phyloP scores from a whole-genome alignment of 2,797 vertebrate species.

The Protosalanx chinensis region DNA sequence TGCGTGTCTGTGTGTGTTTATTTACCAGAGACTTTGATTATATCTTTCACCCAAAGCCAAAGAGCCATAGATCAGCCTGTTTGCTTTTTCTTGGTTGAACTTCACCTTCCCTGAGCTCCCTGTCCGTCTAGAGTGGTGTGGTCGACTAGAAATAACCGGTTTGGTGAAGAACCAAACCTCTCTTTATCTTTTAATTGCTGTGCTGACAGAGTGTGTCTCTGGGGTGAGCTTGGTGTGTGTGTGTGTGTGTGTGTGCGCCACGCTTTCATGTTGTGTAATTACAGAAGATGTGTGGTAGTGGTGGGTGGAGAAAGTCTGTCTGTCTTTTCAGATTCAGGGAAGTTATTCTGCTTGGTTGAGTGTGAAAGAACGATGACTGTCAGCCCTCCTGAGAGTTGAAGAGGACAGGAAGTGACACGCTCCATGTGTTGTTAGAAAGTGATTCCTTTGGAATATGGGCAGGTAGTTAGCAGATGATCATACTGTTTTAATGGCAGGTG shows the following conservation, averaged over 20 bases:
- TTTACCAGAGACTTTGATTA: neutral
- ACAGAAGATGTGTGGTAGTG: neutral
- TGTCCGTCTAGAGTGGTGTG: neutral
- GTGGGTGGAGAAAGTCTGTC: neutral
- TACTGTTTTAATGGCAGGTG: neutral
- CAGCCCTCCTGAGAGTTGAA: neutral
- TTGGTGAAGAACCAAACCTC: neutral
- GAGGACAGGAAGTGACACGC: neutral
- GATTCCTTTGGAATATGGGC: neutral
- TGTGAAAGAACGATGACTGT: neutral
- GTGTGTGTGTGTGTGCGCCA: neutral
- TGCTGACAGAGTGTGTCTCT: conserved; percentile 3
- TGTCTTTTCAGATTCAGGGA: neutral
- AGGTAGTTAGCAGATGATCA: neutral
- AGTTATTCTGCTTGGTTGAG: conserved; percentile 4
- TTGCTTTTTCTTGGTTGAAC: neutral
- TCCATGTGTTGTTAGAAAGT: neutral
- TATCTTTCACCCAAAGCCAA: neutral
- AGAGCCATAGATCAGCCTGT: neutral
- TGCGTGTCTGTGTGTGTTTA: no score
- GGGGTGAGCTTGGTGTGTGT: neutral
- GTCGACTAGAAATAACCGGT: conserved; percentile 2
- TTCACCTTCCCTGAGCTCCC: neutral
- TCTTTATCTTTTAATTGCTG: conserved; percentile 3
- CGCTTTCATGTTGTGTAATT: conserved; percentile 10